These are phyloP conservation scores for Litocranius walleri DNA, from an alignment of 2,113 vertebrate species.

Conservation along the genomic window DNA sequence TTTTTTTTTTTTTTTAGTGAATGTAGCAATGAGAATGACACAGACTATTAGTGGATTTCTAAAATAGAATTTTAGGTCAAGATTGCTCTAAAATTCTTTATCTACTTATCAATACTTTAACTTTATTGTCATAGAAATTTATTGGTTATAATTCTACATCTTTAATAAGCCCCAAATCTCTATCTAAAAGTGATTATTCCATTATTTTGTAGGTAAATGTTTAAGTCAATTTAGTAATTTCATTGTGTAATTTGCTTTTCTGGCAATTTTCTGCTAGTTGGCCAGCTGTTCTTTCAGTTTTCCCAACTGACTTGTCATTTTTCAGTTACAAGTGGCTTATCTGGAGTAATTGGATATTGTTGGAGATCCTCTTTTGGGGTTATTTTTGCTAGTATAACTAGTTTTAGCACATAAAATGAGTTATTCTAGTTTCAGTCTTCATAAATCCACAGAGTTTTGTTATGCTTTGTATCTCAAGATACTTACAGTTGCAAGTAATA, in stretches of 20 bases:
- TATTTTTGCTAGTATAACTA: neutral
- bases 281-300: neutral
- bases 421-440: neutral
- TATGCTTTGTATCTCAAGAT: neutral
- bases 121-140: neutral
- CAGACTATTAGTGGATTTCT: neutral
- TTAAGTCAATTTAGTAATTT: neutral
- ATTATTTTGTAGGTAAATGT: neutral
- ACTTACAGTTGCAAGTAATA: neutral
- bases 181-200: neutral
- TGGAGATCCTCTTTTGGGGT: neutral
- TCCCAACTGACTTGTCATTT: neutral
- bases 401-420: neutral
- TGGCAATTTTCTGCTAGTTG: neutral
- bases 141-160: neutral
- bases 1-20: neutral
- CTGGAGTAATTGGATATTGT: neutral
- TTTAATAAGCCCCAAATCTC: neutral
- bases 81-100: neutral
- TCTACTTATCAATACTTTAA: neutral
- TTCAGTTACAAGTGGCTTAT: neutral
- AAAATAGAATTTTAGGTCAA: neutral
- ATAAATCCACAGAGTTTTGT: neutral
- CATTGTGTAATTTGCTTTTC: neutral
- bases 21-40: neutral